A percentile compares a stretch with the other conserved stretches of the same genome.
Conservation (phyloP, 2,113 vertebrate species). For the Urocolius indicus region DNA sequence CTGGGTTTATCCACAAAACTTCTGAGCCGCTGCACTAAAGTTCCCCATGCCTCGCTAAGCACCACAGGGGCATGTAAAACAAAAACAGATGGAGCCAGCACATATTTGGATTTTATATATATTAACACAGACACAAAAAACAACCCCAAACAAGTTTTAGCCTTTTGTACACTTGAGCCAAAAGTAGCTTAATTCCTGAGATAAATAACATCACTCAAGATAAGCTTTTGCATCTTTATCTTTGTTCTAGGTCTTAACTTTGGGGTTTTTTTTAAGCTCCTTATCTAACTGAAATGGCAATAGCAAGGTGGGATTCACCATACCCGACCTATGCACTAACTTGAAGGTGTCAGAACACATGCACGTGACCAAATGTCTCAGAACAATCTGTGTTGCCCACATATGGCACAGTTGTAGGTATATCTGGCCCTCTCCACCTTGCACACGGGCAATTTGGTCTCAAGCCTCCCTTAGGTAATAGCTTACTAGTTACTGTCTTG, state of each 20-base stretch:
- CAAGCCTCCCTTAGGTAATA: neutral
- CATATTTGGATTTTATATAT: neutral
- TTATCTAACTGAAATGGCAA: neutral
- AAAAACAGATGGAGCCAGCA: slow-evolving; percentile 33
- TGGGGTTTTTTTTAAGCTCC: neutral
- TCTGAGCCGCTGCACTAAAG: slow-evolving; percentile 48
- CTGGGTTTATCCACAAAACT: slow-evolving; percentile 3
- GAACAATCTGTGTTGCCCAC: accelerated
- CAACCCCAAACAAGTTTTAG: neutral
- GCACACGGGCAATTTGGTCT: accelerated
- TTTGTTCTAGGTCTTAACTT: neutral
- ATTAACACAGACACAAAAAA: neutral
- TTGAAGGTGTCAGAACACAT: neutral
- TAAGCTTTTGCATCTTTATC: neutral
- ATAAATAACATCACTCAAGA: neutral
- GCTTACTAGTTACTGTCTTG: neutral
- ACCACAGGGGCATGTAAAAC: slow-evolving; percentile 22
- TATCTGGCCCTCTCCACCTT: neutral
- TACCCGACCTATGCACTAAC: neutral
- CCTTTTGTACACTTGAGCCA: neutral
- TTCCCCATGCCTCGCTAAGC: slow-evolving; percentile 30
- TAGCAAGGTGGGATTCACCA: neutral
- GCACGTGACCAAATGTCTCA: neutral
- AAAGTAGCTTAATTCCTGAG: neutral
- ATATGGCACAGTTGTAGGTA: neutral